These are phyloP conservation scores for Pampusana beccarii DNA, from an alignment of 2,113 vertebrate genomes.

Conservation along the genomic window DNA sequence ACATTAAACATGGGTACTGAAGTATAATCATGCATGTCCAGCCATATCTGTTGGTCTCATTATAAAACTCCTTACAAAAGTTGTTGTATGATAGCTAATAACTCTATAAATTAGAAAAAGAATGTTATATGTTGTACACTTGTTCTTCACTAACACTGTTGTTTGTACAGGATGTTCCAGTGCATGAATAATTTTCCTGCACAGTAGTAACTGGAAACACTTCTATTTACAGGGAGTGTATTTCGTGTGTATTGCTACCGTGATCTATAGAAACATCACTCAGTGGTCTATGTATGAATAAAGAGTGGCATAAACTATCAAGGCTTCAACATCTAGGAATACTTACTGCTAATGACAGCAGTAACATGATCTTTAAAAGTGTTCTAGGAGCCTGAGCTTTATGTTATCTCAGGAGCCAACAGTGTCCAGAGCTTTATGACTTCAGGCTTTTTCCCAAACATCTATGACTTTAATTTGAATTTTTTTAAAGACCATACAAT, in stretches of 20 bases:
- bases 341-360: neutral
- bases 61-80: neutral
- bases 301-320: neutral
- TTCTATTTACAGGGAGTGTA: neutral
- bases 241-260: neutral
- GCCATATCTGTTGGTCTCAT: neutral
- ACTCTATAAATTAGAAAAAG: neutral
- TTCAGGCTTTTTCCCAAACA: neutral
- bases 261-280: neutral
- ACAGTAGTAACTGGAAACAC: neutral
- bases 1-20: neutral
- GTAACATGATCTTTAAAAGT: neutral
- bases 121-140: neutral
- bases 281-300: neutral
- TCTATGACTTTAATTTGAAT: neutral
- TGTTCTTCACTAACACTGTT: neutral
- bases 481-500: neutral
- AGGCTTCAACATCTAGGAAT: neutral
- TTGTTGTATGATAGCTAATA: neutral
- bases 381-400: neutral
- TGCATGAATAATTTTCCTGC: neutral
- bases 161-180: neutral
- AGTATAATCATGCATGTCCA: neutral
- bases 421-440: neutral
- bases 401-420: neutral